Evolutionary conservation across 2,888 invertebrate species (phyloP).

Genomic region (Chloroclysta siterata): DNA sequence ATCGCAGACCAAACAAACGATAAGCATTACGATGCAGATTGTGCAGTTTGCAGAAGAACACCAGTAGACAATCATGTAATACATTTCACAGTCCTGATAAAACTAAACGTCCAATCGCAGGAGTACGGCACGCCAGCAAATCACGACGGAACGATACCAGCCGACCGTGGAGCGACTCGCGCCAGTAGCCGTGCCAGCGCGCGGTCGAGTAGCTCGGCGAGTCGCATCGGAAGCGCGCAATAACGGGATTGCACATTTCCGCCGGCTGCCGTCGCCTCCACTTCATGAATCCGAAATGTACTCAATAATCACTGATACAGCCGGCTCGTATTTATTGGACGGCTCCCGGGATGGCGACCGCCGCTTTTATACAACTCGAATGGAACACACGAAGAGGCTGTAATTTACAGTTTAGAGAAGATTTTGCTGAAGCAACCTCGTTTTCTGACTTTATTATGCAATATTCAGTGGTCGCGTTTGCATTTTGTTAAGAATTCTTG

Average conservation of each 20-base stretch:
- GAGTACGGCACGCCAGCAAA: slow-evolving; percentile 19
- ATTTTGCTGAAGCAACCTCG: slow-evolving; percentile 7
- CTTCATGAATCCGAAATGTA: slow-evolving; percentile 37
- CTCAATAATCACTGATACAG: slow-evolving; percentile 29
- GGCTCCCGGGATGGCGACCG: slow-evolving; percentile 2
- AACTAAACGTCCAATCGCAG: slow-evolving; percentile 22
- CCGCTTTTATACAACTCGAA: background rate
- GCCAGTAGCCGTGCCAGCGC: slow-evolving; percentile 10
- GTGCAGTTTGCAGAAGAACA: slow-evolving; percentile 19
- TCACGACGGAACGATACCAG: slow-evolving; percentile 17
- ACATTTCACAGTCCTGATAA: slow-evolving; percentile 12
- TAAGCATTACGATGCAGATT: slow-evolving; percentile 16
- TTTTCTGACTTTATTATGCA: slow-evolving; percentile 13
- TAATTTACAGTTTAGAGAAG: slow-evolving; percentile 23
- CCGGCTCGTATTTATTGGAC: slow-evolving; percentile 22
- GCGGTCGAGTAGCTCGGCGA: slow-evolving; percentile 10
- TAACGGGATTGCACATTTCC: slow-evolving; percentile 59
- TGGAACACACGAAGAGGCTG: slow-evolving; percentile 13
- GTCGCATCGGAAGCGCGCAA: slow-evolving; percentile 47
- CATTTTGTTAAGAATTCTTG: background rate
- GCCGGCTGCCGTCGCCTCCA: slow-evolving; percentile 28
- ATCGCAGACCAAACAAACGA: slow-evolving; percentile 1
- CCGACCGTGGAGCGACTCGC: slow-evolving; percentile 6
- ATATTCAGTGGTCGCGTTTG: slow-evolving; percentile 7
- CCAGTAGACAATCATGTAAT: slow-evolving; percentile 19